These are phyloP conservation scores for Alligator sinensis DNA, from an alignment of 2,113 vertebrate species.

Conservation along the genomic window DNA sequence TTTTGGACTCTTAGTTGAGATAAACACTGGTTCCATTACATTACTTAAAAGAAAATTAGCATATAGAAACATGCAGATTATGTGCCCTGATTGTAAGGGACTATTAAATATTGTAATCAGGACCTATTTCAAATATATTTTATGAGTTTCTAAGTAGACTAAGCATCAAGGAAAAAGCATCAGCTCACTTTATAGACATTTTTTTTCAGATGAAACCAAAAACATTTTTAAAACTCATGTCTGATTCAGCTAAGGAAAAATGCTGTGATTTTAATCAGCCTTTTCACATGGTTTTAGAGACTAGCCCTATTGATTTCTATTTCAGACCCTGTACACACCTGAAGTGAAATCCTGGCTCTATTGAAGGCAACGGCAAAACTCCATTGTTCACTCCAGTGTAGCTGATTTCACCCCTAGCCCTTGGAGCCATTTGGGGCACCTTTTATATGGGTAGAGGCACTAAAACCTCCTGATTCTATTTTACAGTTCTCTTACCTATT, in stretches of 20 bases:
- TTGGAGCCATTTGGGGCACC: accelerated
- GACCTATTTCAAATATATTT: accelerated
- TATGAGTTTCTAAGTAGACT: not conserved
- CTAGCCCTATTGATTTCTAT: not conserved
- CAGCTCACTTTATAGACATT: not conserved
- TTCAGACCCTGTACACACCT: not conserved
- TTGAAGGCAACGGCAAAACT: not conserved
- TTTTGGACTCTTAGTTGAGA: not conserved
- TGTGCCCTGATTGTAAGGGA: not conserved
- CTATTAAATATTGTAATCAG: not conserved
- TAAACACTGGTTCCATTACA: not conserved
- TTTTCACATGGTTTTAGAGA: not conserved
- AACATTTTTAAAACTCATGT: not conserved
- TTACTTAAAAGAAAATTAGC: not conserved
- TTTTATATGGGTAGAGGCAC: not conserved
- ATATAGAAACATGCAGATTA: not conserved
- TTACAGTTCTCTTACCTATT: not conserved
- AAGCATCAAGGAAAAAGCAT: not conserved
- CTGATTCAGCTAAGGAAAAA: not conserved
- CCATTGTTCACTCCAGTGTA: not conserved
- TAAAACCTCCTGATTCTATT: not conserved
- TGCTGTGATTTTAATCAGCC: not conserved
- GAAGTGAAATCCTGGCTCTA: not conserved
- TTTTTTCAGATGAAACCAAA: not conserved
- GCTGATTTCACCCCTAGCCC: not conserved